Base-by-base conservation (phyloP, 2,888 invertebrate genomes). In the Galerucella nymphaeae region DNA sequence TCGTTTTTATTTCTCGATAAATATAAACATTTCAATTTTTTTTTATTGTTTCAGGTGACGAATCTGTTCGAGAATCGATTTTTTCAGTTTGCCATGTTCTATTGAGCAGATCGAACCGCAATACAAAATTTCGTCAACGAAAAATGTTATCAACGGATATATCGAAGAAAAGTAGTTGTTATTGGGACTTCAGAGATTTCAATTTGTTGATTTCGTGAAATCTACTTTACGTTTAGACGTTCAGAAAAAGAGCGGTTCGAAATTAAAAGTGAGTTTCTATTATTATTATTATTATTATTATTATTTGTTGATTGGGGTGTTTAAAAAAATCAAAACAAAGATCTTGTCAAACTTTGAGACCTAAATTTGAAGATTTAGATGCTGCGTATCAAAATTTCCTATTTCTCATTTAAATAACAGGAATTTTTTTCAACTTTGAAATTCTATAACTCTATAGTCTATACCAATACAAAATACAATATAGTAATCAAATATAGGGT, bases 141-240 rank as follows among this genome's bases (percentile, higher is more conserved):
- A 74, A 74, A 42, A 74, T 74, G 74, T 67, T 70, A 74, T 66
- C 71, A 45, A 67, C 53, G 45, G 59, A 71, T 38, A 38, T 48
- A 13, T 55, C 65, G 53, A 73, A 67, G 55, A 74, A 61, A 59
- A 71, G 65, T 50, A 67, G 66, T 74, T 69, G 61, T 70, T 72
- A 66, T 70, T 72, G 72, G 69, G 58, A 75, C 50, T 70, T 72
- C 62, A 62, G 63, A 38, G 45, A 66, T 72, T 50, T 66, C 50
- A 69, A 75, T 23, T 69, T 72, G 50, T 64, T 74, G 6, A 71
- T 71, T 68, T 71, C 74, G 59, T 71, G 74, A 74, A 68, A 61
- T 67, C 30, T 53, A 70, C 10, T 20, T n/a, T 53, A 38, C 48
- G 65, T 30, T 30, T 30, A 42, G 38, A 16, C 16, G 48, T 63